Base-by-base conservation (phyloP, 2,797 vertebrate species). In the Syngnathus rostellatus region DNA sequence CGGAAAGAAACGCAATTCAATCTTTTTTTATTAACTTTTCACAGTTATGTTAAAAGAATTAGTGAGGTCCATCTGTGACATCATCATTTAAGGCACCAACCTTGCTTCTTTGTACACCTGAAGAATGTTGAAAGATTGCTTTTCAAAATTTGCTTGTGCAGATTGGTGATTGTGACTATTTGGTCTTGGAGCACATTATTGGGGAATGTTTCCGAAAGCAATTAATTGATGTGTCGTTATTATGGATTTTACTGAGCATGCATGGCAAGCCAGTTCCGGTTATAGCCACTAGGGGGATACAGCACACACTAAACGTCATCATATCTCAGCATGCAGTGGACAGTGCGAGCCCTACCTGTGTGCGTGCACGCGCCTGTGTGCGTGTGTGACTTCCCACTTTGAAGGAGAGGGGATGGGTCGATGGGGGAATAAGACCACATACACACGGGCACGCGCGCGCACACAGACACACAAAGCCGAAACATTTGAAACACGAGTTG, bases 371-470 rank as follows among this genome's bases (percentile, higher is more conserved):
- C 14, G 43, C 2, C 11, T 45, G 92, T 94, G 92, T 90, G 82
- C 83, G 83, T 85, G 92, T 93, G 93, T 92, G 92, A 91, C 89
- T 93, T 89, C 86, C 87, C 88, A 85, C 85, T 87, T 79, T 72
- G 76, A 58, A 64, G 50, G 48, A 8, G 11, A 17, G 9, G 48
- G 37, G 37, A 6, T 19, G 16, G 40, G 37, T 0, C 8, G 59
- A 2, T 43, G n/a, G 23, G 21, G 43, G 7, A 17, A 40, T 62
- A 63, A 63, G 25, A 46, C 45, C 70, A 64, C 48, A 53, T n/a
- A 54, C 46, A 53, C 16, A 21, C 19, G 31, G 31, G 31, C 31
- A 31, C 31, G 31, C 31, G 31, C 70, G 54, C 48, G 40, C 12
- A 64, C 46, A 53, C 16, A 39, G 9, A 21, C 62, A 38, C 41